phyloP scores from a whole-genome alignment of 2,113 vertebrate species.

The Grammomys dolichurus region DNA sequence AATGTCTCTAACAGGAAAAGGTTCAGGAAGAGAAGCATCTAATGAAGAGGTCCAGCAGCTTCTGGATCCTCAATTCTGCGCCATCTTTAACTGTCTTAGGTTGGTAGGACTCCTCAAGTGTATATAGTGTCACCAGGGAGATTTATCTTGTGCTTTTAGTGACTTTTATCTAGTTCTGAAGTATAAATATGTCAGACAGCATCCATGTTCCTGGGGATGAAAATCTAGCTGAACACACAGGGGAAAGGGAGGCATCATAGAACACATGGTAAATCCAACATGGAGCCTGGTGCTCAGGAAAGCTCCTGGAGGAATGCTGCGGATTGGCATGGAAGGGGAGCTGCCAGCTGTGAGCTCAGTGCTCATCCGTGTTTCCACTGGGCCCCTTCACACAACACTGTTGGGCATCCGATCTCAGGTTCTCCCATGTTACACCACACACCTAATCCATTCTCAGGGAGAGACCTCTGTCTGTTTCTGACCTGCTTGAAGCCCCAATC shows the following conservation, averaged over 20 bases:
- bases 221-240: neutral
- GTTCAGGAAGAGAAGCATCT: neutral
- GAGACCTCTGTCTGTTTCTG: neutral
- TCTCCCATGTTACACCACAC: neutral
- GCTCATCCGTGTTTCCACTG: neutral
- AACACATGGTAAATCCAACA: neutral
- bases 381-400: neutral
- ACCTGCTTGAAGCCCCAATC: neutral
- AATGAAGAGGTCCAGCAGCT: neutral
- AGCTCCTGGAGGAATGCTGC: neutral
- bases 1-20: neutral
- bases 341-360: neutral
- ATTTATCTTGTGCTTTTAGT: neutral
- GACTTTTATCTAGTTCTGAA: neutral
- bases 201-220: neutral
- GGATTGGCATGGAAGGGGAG: neutral
- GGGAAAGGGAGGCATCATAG: neutral
- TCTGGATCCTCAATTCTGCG: neutral
- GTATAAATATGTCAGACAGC: neutral
- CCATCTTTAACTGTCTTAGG: too few species aligned
- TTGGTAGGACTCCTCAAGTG: rapidly evolving
- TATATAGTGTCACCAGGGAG: neutral
- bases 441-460: too few species aligned
- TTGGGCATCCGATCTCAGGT: neutral
- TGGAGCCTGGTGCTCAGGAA: neutral